A percentile compares a stretch with the other conserved stretches of the same genome.
These are phyloP conservation scores for Megaleporinus macrocephalus DNA, from an alignment of 2,113 vertebrate species.

Conservation along the genomic window DNA sequence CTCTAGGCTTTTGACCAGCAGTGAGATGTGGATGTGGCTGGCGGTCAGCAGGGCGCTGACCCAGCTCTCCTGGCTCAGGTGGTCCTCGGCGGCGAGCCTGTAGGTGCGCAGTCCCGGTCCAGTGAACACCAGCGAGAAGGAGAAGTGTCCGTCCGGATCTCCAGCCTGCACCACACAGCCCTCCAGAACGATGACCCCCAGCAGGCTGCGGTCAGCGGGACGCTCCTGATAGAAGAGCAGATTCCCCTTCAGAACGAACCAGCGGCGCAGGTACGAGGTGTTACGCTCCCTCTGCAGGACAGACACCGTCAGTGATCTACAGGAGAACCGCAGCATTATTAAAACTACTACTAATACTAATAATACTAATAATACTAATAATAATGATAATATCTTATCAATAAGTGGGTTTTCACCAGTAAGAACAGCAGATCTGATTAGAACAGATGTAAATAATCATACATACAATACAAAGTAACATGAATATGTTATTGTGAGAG, in stretches of 20 bases:
- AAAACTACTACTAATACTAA: too few relatives aligned
- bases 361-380: too few relatives aligned
- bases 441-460: too few relatives aligned
- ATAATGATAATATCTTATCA: too few relatives aligned
- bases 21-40: slow-evolving; percentile 72
- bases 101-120: slow-evolving; percentile 70
- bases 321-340: neutral
- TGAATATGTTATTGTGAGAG: too few relatives aligned
- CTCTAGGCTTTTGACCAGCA: slow-evolving; percentile 72
- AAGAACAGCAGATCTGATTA: too few relatives aligned
- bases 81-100: slow-evolving; percentile 75
- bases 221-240: slow-evolving; percentile 82
- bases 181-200: slow-evolving; percentile 81
- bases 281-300: slow-evolving; percentile 67
- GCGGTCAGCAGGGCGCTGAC: slow-evolving; percentile 73
- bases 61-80: slow-evolving; percentile 72
- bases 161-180: slow-evolving; percentile 74
- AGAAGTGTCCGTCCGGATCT: slow-evolving; percentile 64
- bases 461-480: too few relatives aligned
- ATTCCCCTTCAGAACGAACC: slow-evolving; percentile 82
- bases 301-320: neutral
- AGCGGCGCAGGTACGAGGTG: slow-evolving; percentile 74
- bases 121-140: slow-evolving; percentile 73
- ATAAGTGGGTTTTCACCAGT: too few relatives aligned
- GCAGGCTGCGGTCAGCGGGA: slow-evolving; percentile 70